Evolutionary conservation across 2,888 invertebrate genomes (phyloP), one percentile per base, ranked within the genome.

Genomic region (Galerucella nymphaeae): DNA sequence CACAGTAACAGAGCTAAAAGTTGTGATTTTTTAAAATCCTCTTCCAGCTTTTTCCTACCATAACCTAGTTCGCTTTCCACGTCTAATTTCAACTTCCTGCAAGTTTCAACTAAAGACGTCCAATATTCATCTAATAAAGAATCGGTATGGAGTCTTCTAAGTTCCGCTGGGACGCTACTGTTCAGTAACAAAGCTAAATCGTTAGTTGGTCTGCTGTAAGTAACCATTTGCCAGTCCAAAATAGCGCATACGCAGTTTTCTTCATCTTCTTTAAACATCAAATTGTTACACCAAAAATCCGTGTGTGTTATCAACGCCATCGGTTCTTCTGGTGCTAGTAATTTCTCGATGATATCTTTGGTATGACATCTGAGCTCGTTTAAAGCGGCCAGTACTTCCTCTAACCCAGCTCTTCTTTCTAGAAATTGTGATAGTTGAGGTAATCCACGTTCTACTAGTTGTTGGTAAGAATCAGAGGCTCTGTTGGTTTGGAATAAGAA

Each of bases 171-270:
- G 58, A 94, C 88, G 1, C 94, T 94, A 63, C 93, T 93, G 63
- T 94, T 87, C 65, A 94, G 86, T 66, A 94, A 86, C 18, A 94
- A 86, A 0, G 94, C 94, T 10, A 94, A 89, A 83, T 94, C 94
- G 84, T 94, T 94, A 83, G 94, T 94, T 20, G 94, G 93, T 80
- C 90, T 87, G 76, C 93, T 93, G 75, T 93, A 90, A 1, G 93
- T 93, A 62, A 94, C 93, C 94, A 94, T 94, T 88, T 94, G 94
- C 94, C 94, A 94, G 84, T 94, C 94, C 58, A 94, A 86, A 63
- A 94, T 92, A 69, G 91, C 90, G 83, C 94, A 94, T 74, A 90
- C 89, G 80, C 89, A 90, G 16, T 45, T 78, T 18, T 85, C 84
- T 53, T 84, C 84, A 45, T 84, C 85, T 72, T 90, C 90, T 70